Percentiles rank a stretch among this genome's conserved stretches.
Evolutionary conservation across 2,797 vertebrate genomes (phyloP).

Genomic region (Loris lydekkerianus): DNA sequence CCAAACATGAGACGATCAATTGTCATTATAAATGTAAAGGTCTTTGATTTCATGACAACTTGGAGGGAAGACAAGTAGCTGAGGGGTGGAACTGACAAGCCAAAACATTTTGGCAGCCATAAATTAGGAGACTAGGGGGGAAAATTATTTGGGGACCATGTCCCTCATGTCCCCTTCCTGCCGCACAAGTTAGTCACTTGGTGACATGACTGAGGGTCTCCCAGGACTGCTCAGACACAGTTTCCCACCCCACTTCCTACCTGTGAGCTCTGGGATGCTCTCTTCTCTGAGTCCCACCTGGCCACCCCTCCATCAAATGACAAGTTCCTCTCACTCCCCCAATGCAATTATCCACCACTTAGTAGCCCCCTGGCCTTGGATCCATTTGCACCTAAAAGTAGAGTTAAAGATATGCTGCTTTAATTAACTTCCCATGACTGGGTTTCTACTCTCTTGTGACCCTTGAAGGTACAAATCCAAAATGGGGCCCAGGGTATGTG

Average conservation of each 20-base stretch:
- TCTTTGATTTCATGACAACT: not conserved
- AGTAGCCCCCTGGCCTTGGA: slow-evolving; percentile 51
- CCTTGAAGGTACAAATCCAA: not conserved
- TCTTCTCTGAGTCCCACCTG: not conserved
- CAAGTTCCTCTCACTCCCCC: not conserved
- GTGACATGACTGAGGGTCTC: not conserved
- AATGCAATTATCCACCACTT: slow-evolving; percentile 37
- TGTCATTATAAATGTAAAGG: no score
- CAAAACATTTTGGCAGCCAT: not conserved
- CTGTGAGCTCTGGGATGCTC: not conserved
- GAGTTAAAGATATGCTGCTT: not conserved
- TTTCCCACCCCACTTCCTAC: rapidly evolving
- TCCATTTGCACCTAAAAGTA: not conserved
- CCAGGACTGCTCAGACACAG: rapidly evolving
- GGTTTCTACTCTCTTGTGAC: slow-evolving; percentile 3
- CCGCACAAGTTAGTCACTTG: no score
- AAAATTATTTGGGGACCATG: rapidly evolving
- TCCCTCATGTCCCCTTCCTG: not conserved
- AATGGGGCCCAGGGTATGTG: rapidly evolving
- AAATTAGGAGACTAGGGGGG: not conserved
- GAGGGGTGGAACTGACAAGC: not conserved
- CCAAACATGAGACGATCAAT: rapidly evolving
- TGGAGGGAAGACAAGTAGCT: not conserved
- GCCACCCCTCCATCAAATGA: slow-evolving; percentile 49
- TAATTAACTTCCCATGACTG: slow-evolving; percentile 73